Percentiles rank a stretch among this genome's conserved stretches.
Conservation (phyloP, 2,113 vertebrate species). For the Cyphomyrus plagiostoma region DNA sequence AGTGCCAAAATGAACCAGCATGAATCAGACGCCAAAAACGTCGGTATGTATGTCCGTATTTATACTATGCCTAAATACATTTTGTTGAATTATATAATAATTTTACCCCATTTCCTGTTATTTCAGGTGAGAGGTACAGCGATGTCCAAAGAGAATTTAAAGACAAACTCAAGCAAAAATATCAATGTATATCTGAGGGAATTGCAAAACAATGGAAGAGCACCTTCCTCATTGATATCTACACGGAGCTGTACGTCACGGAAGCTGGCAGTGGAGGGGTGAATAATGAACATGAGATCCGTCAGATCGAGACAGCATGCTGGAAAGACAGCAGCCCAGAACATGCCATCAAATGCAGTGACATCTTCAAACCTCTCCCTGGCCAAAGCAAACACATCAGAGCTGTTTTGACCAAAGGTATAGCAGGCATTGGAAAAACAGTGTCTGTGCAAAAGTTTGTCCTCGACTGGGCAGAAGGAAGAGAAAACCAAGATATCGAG, state of each 20-base stretch:
- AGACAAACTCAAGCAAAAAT: neutral
- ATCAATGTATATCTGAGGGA: neutral
- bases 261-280: neutral
- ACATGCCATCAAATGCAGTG: neutral
- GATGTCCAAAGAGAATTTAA: neutral
- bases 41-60: neutral
- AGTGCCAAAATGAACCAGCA: neutral
- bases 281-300: neutral
- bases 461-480: neutral
- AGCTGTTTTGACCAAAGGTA: neutral
- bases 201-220: neutral
- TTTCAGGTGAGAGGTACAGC: neutral
- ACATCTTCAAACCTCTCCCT: neutral
- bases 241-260: neutral
- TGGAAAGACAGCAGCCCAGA: neutral
- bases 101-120: neutral
- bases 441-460: neutral
- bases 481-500: neutral
- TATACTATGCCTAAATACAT: neutral
- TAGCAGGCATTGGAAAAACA: neutral
- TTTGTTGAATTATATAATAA: neutral
- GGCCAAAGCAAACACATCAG: neutral
- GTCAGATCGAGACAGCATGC: neutral
- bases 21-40: neutral
- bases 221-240: neutral